A percentile compares a stretch with the other conserved stretches of the same genome.
phyloP scores from a whole-genome alignment of 2,888 invertebrate genomes.

The Diarsia brunnea region DNA sequence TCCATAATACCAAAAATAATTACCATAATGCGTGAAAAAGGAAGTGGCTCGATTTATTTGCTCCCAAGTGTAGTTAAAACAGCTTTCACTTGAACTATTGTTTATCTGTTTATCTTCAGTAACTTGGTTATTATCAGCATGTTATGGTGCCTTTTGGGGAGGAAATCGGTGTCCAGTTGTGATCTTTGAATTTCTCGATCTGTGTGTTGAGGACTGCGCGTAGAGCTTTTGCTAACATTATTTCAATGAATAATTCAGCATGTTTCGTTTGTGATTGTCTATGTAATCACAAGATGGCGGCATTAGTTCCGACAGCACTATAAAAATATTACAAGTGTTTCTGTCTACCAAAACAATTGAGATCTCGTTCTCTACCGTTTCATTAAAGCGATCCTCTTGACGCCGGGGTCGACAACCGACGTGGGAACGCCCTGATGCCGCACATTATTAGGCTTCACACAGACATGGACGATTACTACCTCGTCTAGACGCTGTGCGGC shows the following conservation, averaged over 20 bases:
- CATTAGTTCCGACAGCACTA: not conserved
- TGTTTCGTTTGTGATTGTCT: not conserved
- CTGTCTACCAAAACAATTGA: conserved; percentile 53
- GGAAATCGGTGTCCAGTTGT: not conserved
- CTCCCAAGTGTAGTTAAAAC: not conserved
- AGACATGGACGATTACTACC: conserved; percentile 13
- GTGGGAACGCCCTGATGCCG: conserved; percentile 54
- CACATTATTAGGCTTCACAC: conserved; percentile 22
- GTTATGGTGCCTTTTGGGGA: not conserved
- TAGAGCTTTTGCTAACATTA: not conserved
- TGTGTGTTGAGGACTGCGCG: not conserved
- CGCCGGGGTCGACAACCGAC: conserved; percentile 58
- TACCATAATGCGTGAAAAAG: too few relatives aligned
- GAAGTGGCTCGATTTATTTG: too few relatives aligned
- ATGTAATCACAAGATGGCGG: not conserved
- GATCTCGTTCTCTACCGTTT: conserved; percentile 32
- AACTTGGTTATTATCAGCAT: not conserved
- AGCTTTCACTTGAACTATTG: not conserved
- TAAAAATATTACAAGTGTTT: not conserved
- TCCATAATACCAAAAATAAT: too few relatives aligned
- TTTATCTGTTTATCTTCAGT: not conserved
- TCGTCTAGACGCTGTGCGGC: conserved; percentile 25
- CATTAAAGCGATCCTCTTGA: conserved; percentile 46
- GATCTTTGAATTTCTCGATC: not conserved
- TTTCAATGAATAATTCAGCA: not conserved